Conservation (phyloP, 2,113 vertebrate genomes). For the Sylvietta virens region DNA sequence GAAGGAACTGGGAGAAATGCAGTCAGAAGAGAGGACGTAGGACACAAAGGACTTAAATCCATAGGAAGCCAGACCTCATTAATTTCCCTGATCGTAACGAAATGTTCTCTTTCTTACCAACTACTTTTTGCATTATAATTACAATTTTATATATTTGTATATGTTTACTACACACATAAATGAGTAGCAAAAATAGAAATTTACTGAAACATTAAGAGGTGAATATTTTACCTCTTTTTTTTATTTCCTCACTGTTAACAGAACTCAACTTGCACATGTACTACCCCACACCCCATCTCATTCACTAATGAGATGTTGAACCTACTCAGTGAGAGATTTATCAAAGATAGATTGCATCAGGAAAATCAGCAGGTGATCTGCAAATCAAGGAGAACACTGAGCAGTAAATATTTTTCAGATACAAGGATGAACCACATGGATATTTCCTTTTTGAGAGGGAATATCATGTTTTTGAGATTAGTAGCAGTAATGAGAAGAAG, state of each 20-base stretch:
- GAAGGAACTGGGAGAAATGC: not conserved
- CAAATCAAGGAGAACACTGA: not conserved
- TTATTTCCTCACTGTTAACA: not conserved
- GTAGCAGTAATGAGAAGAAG: not conserved
- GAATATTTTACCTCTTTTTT: not conserved
- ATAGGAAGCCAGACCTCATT: not conserved
- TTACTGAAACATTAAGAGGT: not conserved
- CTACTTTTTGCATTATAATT: not conserved
- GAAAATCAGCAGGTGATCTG: not conserved
- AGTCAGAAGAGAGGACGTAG: not conserved
- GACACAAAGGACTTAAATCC: not conserved
- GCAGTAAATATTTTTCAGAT: not conserved
- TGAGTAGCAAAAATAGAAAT: not conserved
- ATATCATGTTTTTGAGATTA: not conserved
- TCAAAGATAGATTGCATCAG: not conserved
- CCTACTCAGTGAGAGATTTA: not conserved
- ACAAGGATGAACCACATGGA: not conserved
- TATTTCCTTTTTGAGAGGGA: not conserved
- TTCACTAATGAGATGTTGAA: not conserved
- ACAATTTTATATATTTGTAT: not conserved
- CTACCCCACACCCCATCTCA: not conserved
- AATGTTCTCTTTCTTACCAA: not conserved
- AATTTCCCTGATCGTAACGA: not conserved
- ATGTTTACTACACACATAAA: not conserved
- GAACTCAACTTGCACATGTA: not conserved